These are phyloP conservation scores for Mystacornis crossleyi DNA, from an alignment of 2,113 vertebrate species.

Conservation along the genomic window DNA sequence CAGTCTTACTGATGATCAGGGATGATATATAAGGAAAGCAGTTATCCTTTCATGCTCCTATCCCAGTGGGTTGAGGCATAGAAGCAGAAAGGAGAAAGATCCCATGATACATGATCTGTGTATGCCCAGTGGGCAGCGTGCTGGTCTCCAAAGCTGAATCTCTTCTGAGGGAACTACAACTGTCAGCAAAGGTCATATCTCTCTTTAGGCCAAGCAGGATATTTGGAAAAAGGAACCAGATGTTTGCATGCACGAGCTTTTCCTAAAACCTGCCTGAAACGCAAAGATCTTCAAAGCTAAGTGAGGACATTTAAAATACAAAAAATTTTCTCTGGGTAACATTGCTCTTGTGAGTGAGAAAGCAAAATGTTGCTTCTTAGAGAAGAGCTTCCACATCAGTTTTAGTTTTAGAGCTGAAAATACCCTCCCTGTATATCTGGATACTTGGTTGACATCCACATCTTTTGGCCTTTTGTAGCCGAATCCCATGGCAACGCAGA, in stretches of 20 bases:
- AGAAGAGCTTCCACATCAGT: neutral
- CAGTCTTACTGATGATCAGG: neutral
- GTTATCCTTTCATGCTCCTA: neutral
- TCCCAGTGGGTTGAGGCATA: neutral
- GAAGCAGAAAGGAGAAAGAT: neutral
- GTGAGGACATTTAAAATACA: neutral
- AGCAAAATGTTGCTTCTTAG: neutral
- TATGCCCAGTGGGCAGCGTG: neutral
- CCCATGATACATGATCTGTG: neutral
- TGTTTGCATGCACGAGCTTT: neutral
- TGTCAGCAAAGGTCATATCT: neutral
- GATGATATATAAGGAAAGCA: neutral
- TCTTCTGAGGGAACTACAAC: neutral
- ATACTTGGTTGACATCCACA: neutral
- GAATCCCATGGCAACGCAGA: slow-evolving; percentile 12
- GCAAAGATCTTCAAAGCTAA: neutral
- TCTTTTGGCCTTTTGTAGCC: neutral
- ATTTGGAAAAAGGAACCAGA: neutral
- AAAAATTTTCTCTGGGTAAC: neutral
- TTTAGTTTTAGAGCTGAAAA: neutral
- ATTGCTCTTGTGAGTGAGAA: neutral
- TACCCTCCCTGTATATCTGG: neutral
- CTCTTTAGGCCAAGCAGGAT: neutral
- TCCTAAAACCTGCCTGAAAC: neutral
- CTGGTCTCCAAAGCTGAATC: neutral